Evolutionary conservation across 2,113 vertebrate genomes (phyloP).

Genomic region (Myrmecobius fasciatus): DNA sequence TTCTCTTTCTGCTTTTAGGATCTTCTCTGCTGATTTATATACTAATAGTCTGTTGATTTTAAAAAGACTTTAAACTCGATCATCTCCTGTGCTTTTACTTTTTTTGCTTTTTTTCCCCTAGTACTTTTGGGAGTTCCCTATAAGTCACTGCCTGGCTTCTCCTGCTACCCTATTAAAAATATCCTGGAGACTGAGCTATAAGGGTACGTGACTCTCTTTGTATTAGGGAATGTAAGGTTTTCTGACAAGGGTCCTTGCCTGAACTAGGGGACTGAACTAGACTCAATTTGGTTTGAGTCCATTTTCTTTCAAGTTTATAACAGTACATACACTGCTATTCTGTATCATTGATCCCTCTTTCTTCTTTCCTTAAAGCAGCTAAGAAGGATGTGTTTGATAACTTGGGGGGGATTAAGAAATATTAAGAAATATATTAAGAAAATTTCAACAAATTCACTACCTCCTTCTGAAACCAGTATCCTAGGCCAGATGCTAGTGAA

Average conservation of each 20-base stretch:
- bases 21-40: not conserved
- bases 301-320: too few relatives aligned
- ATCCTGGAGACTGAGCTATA: not conserved
- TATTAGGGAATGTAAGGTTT: not conserved
- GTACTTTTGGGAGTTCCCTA: not conserved
- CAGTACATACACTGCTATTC: too few relatives aligned
- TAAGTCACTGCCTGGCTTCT: not conserved
- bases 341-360: too few relatives aligned
- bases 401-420: too few relatives aligned
- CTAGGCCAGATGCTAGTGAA: not conserved
- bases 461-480: too few relatives aligned
- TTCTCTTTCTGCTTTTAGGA: not conserved
- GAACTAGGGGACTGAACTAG: not conserved
- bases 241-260: not conserved
- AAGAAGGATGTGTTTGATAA: too few relatives aligned
- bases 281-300: too few relatives aligned
- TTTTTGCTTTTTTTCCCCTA: not conserved
- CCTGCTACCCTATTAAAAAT: not conserved
- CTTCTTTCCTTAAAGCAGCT: too few relatives aligned
- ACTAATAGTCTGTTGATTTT: not conserved
- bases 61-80: not conserved
- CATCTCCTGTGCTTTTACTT: not conserved
- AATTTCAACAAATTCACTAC: too few relatives aligned
- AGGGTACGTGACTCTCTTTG: not conserved
- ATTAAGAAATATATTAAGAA: too few relatives aligned